phyloP scores from a whole-genome alignment of 2,888 invertebrate genomes.

The Antitype chi region DNA sequence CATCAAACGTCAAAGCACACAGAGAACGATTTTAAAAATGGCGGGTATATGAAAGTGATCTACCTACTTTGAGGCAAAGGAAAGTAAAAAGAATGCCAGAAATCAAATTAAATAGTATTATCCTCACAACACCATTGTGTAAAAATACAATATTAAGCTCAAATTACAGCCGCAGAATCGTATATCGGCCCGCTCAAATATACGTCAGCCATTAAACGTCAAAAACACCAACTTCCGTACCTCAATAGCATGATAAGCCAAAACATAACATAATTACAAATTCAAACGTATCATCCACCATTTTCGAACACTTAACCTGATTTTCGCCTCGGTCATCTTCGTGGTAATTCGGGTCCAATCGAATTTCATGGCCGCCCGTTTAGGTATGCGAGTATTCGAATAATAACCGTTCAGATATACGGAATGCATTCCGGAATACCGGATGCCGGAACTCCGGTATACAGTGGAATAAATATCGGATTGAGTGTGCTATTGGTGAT shows the following conservation, averaged over 20 bases:
- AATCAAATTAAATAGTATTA: no score
- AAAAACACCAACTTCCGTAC: neutral
- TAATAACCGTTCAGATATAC: constrained; percentile 47
- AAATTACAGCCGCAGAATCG: no score
- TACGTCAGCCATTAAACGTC: neutral
- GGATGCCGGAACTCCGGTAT: constrained; percentile 32
- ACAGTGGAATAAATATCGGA: constrained; percentile 45
- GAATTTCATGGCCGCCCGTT: constrained; percentile 50
- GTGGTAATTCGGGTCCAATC: constrained; percentile 51
- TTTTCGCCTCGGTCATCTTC: constrained; percentile 47
- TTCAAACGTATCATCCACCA: constrained; percentile 19
- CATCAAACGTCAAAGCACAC: no score
- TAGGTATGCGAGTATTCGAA: constrained; percentile 49
- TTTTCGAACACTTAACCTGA: constrained; percentile 38
- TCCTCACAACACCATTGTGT: no score
- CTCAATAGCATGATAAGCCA: constrained; percentile 11
- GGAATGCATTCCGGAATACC: constrained; percentile 50
- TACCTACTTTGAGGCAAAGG: no score
- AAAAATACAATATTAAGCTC: no score
- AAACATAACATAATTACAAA: constrained; percentile 10
- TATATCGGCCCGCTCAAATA: neutral
- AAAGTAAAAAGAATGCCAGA: no score
- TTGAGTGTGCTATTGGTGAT: constrained; percentile 19
- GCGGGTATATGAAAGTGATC: no score
- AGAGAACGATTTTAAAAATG: no score